Evolutionary conservation across 2,797 vertebrate species (phyloP).

Genomic region (Mormyrus proboscirostris): DNA sequence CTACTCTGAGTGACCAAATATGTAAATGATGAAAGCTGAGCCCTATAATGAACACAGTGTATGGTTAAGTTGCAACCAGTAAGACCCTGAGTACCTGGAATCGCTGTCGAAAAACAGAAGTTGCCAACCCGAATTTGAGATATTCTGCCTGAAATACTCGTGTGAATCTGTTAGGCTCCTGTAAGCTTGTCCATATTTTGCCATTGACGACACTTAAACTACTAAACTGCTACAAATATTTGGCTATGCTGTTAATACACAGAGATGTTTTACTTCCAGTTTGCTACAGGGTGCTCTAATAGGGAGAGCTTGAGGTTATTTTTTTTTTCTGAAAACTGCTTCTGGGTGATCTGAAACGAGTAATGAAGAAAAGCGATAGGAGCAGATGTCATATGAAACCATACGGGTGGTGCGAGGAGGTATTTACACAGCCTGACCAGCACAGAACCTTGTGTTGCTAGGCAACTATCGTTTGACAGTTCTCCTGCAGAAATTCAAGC

Average conservation of each 20-base stretch:
- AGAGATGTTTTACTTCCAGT: background rate
- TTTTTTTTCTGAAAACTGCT: background rate
- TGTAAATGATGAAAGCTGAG: background rate
- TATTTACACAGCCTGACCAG: conserved; percentile 35
- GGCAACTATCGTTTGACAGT: conserved; percentile 33
- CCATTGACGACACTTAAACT: background rate
- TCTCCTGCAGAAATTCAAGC: background rate
- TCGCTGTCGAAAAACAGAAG: background rate
- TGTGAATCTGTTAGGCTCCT: background rate
- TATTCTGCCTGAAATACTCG: background rate
- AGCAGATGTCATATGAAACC: conserved; percentile 10
- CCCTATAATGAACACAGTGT: background rate
- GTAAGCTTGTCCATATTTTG: background rate
- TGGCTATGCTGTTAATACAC: background rate
- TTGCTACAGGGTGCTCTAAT: background rate
- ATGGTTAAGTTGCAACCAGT: background rate
- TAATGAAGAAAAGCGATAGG: background rate
- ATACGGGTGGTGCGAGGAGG: background rate
- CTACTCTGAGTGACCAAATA: background rate
- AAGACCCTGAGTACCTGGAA: background rate
- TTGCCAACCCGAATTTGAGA: background rate
- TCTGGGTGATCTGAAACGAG: background rate
- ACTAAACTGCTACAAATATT: background rate
- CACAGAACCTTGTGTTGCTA: conserved; percentile 30
- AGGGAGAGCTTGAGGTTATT: background rate